Evolutionary conservation across 1,140 invertebrate species (phyloP).

Genomic region (Eueides isabella): DNA sequence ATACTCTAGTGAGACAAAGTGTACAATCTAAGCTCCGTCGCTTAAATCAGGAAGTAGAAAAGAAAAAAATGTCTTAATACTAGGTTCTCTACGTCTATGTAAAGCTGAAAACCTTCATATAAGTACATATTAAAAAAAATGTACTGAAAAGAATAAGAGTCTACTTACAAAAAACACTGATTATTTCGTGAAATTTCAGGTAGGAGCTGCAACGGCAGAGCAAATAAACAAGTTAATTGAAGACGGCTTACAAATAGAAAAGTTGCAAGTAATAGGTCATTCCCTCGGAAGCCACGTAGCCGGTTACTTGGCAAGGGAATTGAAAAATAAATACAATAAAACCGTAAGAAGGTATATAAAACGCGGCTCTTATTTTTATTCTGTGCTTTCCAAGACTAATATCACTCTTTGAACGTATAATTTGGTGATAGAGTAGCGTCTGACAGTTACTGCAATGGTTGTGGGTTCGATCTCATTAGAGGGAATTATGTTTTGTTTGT

Average conservation of each 20-base stretch:
- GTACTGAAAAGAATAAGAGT: not conserved
- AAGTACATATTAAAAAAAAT: not conserved
- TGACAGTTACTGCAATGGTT: not conserved
- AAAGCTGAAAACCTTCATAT: too few species aligned
- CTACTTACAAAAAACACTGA: not conserved
- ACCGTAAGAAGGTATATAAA: slow-evolving; percentile 65
- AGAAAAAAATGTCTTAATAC: too few species aligned
- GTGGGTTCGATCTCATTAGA: not conserved
- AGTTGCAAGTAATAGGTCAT: slow-evolving; percentile 75
- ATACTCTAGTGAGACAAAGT: too few species aligned
- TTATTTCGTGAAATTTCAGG: slow-evolving; percentile 49
- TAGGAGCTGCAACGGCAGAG: slow-evolving; percentile 65
- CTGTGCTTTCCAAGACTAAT: not conserved
- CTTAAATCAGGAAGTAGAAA: too few species aligned
- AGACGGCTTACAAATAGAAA: slow-evolving; percentile 58
- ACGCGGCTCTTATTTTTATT: not conserved
- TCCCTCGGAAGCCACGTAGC: slow-evolving; percentile 79
- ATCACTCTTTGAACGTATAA: not conserved
- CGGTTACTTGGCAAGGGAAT: slow-evolving; percentile 67
- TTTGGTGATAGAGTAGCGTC: not conserved
- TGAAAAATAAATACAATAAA: slow-evolving; percentile 69
- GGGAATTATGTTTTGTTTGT: too few species aligned
- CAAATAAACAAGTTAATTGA: slow-evolving; percentile 65
- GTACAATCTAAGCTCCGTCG: too few species aligned
- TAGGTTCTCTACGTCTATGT: too few species aligned